A percentile compares a stretch with the other conserved stretches of the same genome.
These are phyloP conservation scores for Drosophila imparisetae DNA, from an alignment of 2,888 invertebrate genomes.

Conservation along the genomic window DNA sequence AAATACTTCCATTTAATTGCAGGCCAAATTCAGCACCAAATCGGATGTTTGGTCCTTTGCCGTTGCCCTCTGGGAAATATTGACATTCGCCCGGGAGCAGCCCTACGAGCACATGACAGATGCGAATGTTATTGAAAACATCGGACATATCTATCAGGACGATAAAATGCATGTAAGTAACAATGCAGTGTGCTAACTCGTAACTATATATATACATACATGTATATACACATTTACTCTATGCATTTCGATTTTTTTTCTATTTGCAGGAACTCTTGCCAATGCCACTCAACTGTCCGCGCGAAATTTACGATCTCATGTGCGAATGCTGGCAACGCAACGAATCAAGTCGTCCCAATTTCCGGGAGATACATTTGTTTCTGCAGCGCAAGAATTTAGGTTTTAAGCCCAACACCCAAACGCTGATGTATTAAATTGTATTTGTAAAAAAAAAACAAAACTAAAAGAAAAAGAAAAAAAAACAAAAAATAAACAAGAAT, in stretches of 20 bases:
- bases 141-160: slow-evolving; percentile 91
- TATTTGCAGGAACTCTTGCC: slow-evolving; percentile 86
- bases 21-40: slow-evolving; percentile 93
- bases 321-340: slow-evolving; percentile 94
- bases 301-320: slow-evolving; percentile 94
- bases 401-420: slow-evolving; percentile 82
- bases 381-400: slow-evolving; percentile 91
- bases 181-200: background rate
- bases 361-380: slow-evolving; percentile 94
- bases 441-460: slow-evolving; percentile 20
- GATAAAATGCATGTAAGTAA: slow-evolving; percentile 88
- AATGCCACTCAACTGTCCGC: slow-evolving; percentile 91
- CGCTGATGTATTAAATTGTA: slow-evolving; percentile 76
- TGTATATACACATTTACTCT: background rate
- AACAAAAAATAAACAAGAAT: slow-evolving; percentile 18
- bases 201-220: background rate
- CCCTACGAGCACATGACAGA: slow-evolving; percentile 92
- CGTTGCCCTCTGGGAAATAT: slow-evolving; percentile 94
- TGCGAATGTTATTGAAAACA: slow-evolving; percentile 93
- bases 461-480: background rate
- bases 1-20: slow-evolving; percentile 62
- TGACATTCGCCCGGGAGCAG: slow-evolving; percentile 92
- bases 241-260: background rate
- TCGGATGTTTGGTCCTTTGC: slow-evolving; percentile 96
- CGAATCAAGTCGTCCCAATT: slow-evolving; percentile 91